Evolutionary conservation across 1,140 invertebrate genomes (phyloP), one percentile per base, ranked within the genome.

Genomic region (Adelges cooleyi): DNA sequence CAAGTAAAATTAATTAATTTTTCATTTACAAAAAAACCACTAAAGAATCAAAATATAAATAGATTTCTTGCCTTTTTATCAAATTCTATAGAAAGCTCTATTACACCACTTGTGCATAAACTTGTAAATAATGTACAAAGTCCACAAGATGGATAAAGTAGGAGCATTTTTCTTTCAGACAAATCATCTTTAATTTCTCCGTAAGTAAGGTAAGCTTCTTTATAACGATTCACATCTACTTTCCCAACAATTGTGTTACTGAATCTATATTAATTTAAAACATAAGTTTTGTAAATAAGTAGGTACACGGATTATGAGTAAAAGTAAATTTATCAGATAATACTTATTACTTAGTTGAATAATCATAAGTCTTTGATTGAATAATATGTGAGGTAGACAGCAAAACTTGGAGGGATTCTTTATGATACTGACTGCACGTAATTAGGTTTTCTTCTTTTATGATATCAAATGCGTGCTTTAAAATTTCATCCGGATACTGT

Each of bases 351-450:
- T 62, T 62, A 44, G 56, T 6, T 29, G 38, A n/a, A 1, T 62
- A 62, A 27, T 48, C 42, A 62, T 62, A 62, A 62, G 56, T 62
- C 15, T 48, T 62, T 29, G 56, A 62, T 20, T 62, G 56, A 3
- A 62, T 62, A 33, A 62, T 46, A 8, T 62, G 56, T 0, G 56
- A n/a, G n/a, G 56, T 62, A 2, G 56, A 46, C 4, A 62, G 25
- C 46, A 62, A 62, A 48, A 62, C 27, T 13, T 62, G 56, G 13
- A 62, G 1, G 1, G 56, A 62, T 9, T 46, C 25, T 22, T 62
- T 62, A 42, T 62, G 56, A 20, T 62, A 62, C 13, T 48, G 56
- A 33, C 56, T 62, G 6, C 56, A 62, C 2, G 56, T 62, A 46
- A 62, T 62, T 29, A 62, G 20, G 29, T 33, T 36, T 2, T 11